Base-by-base conservation (phyloP, 2,113 vertebrate genomes). In the Podilymbus podiceps region DNA sequence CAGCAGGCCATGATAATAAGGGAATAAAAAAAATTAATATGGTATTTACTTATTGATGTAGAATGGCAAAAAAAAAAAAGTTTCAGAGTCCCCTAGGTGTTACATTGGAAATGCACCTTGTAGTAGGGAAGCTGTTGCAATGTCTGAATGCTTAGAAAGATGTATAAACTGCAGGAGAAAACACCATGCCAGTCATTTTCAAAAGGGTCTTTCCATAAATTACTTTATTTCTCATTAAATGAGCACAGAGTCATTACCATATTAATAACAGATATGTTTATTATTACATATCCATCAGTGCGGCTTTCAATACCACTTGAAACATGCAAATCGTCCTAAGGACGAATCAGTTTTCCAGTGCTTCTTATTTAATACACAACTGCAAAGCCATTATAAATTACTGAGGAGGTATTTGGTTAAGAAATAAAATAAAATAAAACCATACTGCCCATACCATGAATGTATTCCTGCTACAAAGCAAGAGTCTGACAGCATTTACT, bases 221-320 rank as follows among this genome's bases (percentile, higher is more conserved):
- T 98, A 98, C 85, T 98, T 98, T 98, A 98, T 98, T 98, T 98
- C 97, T 98, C 98, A 98, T 98, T 98, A 98, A 98, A 98, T 98
- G 97, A 98, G 98, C 98, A 98, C 96, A 98, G 96, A 98, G 97
- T 97, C 98, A 98, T 98, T 97, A 98, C 96, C 97, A 98, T 98
- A 98, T 98, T 98, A 98, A 98, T 99, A 99, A 99, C 98, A 99
- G 99, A 99, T 99, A 99, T 99, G 99, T 99, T 99, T 99, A 99
- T 99, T 99, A 98, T 98, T 99, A 99, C 98, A 99, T 99, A 99
- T 99, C 99, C 98, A 99, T 99, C 99, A 99, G 99, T 99, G 99
- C 98, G 99, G 98, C 98, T 98, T 99, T 98, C 98, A 99, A 99
- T 98, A 99, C 98, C 99, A 98, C 97, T 99, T 98, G 98, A 98